Conservation (phyloP, 2,113 vertebrate genomes). For the Bothrops jararaca region DNA sequence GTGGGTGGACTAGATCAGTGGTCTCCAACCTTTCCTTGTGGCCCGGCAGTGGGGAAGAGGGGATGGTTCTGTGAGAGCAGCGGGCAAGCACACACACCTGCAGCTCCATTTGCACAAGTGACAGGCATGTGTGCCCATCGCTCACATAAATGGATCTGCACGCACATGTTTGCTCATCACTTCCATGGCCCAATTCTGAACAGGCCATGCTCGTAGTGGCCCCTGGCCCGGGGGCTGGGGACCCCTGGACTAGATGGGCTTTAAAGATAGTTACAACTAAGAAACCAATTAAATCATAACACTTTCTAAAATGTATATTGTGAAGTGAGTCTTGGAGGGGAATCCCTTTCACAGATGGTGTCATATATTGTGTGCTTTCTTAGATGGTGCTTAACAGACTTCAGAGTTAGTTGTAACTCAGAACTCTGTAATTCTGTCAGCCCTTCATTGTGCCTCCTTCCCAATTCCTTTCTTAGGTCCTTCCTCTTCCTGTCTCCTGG, state of each 20-base stretch:
- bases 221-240: background rate
- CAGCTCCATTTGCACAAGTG: background rate
- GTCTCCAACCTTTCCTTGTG: background rate
- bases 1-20: background rate
- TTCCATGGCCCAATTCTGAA: background rate
- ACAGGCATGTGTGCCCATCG: background rate
- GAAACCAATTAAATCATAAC: background rate
- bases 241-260: background rate
- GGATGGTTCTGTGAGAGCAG: background rate
- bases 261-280: background rate
- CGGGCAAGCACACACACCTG: background rate
- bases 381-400: background rate
- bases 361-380: background rate
- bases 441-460: background rate
- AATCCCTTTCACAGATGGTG: background rate
- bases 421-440: background rate
- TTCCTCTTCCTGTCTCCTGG: background rate
- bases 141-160: background rate
- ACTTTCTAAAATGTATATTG: background rate
- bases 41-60: background rate
- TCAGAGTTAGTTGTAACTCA: background rate
- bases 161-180: accelerated
- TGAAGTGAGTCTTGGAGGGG: background rate
- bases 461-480: background rate
- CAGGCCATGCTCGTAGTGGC: background rate